Evolutionary conservation across 2,113 vertebrate species (phyloP).

Genomic region (Oryzias javanicus): DNA sequence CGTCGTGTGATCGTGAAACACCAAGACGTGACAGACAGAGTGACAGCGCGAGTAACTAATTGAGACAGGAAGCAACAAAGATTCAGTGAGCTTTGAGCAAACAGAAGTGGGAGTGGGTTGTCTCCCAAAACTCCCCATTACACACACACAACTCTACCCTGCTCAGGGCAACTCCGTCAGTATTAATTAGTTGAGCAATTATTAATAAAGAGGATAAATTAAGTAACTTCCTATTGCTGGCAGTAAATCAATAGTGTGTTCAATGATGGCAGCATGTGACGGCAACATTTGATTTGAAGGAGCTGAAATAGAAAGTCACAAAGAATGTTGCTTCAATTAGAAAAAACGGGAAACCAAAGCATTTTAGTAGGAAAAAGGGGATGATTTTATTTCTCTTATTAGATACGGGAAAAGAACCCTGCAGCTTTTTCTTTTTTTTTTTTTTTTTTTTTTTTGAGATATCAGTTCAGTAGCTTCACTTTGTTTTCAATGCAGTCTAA

Average conservation of each 20-base stretch:
- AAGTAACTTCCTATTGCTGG: conserved; percentile 86
- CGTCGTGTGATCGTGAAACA: conserved; percentile 50
- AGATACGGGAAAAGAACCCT: too few relatives aligned
- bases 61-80: conserved; percentile 68
- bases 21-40: conserved; percentile 68
- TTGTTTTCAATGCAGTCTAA: too few relatives aligned
- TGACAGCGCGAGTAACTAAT: conserved; percentile 76
- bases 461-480: too few relatives aligned
- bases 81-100: conserved; percentile 63
- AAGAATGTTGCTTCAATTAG: too few relatives aligned
- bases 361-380: too few relatives aligned
- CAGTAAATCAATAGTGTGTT: conserved; percentile 84
- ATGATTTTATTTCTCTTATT: too few relatives aligned
- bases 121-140: conserved; percentile 32
- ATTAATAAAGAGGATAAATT: conserved; percentile 90
- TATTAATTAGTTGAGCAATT: conserved; percentile 88
- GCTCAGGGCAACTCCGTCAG: conserved; percentile 77
- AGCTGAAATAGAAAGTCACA: too few relatives aligned
- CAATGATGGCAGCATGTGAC: background rate
- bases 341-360: too few relatives aligned
- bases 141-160: conserved; percentile 44
- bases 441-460: too few relatives aligned
- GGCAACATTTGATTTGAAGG: too few relatives aligned
- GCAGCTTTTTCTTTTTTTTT: too few relatives aligned
- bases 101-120: conserved; percentile 58